A percentile compares a stretch with the other conserved stretches of the same genome.
These are phyloP conservation scores for Ctenosaura bakeri DNA, from an alignment of 2,797 vertebrate genomes.

Conservation along the genomic window DNA sequence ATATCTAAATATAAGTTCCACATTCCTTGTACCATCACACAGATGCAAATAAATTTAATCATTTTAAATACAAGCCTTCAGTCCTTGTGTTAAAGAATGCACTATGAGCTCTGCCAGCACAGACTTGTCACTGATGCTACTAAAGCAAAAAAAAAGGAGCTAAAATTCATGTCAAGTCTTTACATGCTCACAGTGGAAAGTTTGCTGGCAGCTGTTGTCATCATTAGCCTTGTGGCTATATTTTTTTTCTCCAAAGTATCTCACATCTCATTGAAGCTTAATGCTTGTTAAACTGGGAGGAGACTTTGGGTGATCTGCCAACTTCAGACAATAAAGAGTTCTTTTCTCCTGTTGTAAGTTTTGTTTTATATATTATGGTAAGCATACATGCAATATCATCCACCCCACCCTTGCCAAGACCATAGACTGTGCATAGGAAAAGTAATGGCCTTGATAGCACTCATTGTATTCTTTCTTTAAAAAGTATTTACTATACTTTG, in stretches of 20 bases:
- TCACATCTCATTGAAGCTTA: constrained; percentile 83
- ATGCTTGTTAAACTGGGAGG: constrained; percentile 85
- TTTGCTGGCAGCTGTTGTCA: constrained; percentile 86
- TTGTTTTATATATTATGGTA: constrained; percentile 74
- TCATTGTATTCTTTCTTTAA: background rate
- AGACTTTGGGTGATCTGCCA: constrained; percentile 80
- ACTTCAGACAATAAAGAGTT: constrained; percentile 82
- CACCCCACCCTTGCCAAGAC: constrained; percentile 42
- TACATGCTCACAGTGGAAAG: constrained; percentile 84
- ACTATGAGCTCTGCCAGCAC: constrained; percentile 80
- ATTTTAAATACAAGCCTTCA: constrained; percentile 64
- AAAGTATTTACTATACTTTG: background rate
- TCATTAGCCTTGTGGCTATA: constrained; percentile 86
- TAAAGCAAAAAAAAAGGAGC: constrained; percentile 81
- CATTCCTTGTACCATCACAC: constrained; percentile 50
- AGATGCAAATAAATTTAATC: constrained; percentile 67
- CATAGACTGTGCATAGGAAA: constrained; percentile 46
- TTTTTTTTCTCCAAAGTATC: constrained; percentile 83
- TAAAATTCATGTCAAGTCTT: constrained; percentile 84
- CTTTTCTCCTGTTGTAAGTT: constrained; percentile 78
- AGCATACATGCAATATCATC: constrained; percentile 58
- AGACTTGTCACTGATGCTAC: constrained; percentile 85
- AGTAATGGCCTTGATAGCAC: constrained; percentile 16
- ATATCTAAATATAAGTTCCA: background rate
- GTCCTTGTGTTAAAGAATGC: constrained; percentile 84